Conservation (phyloP, 2,888 invertebrate species). For the Stenolophus ochropezus region DNA sequence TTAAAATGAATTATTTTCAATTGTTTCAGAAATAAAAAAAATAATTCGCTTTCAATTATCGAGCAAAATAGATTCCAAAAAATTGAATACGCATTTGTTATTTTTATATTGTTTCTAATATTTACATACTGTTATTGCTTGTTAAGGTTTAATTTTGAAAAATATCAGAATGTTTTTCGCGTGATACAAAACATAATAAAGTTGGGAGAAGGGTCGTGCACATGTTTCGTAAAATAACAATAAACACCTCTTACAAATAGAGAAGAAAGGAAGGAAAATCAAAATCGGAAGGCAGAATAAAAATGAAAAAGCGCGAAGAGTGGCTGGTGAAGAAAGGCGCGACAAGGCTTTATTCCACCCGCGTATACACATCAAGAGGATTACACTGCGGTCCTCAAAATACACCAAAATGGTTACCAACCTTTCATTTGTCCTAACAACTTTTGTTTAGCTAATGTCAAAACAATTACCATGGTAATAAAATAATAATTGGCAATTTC, state of each 20-base stretch:
- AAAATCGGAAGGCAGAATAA: conserved; percentile 45
- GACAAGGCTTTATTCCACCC: conserved; percentile 54
- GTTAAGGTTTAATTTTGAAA: too few species aligned
- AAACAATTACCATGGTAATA: too few species aligned
- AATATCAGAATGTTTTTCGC: background rate
- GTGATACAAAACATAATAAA: background rate
- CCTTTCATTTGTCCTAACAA: too few species aligned
- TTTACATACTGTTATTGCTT: too few species aligned
- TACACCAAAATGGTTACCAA: background rate
- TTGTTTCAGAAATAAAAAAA: too few species aligned
- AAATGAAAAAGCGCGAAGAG: conserved; percentile 40
- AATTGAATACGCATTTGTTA: too few species aligned
- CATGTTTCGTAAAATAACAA: conserved; percentile 50
- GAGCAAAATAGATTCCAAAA: too few species aligned
- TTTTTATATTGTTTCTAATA: too few species aligned
- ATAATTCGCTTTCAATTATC: too few species aligned
- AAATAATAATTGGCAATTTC: too few species aligned
- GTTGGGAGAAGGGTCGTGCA: background rate
- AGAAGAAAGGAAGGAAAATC: conserved; percentile 51
- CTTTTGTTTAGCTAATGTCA: too few species aligned
- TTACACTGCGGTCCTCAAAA: background rate
- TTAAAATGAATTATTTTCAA: too few species aligned
- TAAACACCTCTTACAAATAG: conserved; percentile 50
- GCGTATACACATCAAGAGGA: conserved; percentile 59
- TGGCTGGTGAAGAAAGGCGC: conserved; percentile 27